These are phyloP conservation scores for Peromyscus melanophrys DNA, from an alignment of 2,797 vertebrate species.

Conservation along the genomic window DNA sequence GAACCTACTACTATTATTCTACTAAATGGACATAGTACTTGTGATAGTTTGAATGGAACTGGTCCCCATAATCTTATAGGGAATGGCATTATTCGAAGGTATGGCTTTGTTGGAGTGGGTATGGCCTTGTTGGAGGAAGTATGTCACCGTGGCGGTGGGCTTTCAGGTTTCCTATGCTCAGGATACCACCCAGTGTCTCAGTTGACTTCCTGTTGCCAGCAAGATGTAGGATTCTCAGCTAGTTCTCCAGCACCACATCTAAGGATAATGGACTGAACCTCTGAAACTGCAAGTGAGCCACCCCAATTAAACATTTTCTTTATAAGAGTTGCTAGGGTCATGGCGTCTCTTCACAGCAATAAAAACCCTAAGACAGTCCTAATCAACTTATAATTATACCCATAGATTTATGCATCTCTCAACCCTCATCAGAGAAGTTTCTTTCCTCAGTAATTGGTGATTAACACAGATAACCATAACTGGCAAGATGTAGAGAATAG, in stretches of 20 bases:
- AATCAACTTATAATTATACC: background rate
- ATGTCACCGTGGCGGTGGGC: background rate
- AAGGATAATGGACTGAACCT: background rate
- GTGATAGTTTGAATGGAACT: background rate
- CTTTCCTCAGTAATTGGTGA: background rate
- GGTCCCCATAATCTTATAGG: too few species aligned
- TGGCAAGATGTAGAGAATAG: background rate
- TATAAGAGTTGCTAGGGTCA: background rate
- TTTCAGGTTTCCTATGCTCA: background rate
- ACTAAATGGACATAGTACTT: background rate
- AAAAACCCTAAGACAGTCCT: background rate
- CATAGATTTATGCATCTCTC: background rate
- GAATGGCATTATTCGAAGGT: background rate
- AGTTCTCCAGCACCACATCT: background rate
- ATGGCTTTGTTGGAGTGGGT: background rate
- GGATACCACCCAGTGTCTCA: background rate
- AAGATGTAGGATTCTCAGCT: background rate
- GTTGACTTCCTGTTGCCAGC: background rate
- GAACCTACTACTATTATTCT: background rate
- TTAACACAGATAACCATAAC: background rate
- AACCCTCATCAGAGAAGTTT: background rate
- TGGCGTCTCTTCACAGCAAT: background rate
- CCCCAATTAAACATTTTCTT: background rate
- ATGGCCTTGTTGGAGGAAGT: background rate
- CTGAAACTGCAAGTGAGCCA: background rate